These are phyloP conservation scores for Nothura maculosa DNA, from an alignment of 2,797 vertebrate genomes.

Conservation along the genomic window DNA sequence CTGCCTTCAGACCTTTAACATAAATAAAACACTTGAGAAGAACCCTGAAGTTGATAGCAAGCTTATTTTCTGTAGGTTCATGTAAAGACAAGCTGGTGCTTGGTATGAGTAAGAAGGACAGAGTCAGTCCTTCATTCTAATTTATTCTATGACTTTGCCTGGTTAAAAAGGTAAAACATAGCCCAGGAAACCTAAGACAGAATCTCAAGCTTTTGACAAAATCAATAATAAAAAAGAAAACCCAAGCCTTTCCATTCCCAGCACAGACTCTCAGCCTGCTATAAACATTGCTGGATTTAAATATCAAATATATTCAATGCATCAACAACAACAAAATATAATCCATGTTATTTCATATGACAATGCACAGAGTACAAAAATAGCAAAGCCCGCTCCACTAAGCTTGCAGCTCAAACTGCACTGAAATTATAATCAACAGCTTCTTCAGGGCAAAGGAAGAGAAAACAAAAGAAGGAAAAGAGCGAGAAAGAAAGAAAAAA, in stretches of 20 bases:
- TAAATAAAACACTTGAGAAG: background rate
- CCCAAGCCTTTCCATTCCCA: background rate
- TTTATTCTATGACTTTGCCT: background rate
- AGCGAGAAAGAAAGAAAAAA: background rate
- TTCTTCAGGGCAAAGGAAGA: slow-evolving; percentile 61
- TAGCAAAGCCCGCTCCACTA: slow-evolving; percentile 53
- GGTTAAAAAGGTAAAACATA: background rate
- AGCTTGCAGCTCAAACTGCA: slow-evolving; percentile 56
- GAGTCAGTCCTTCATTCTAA: background rate
- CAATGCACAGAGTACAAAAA: slow-evolving; percentile 57
- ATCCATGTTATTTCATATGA: slow-evolving; percentile 62
- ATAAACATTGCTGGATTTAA: slow-evolving; percentile 46
- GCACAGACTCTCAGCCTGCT: background rate
- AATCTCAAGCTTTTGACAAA: background rate
- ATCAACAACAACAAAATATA: slow-evolving; percentile 53
- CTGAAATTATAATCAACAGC: slow-evolving; percentile 71
- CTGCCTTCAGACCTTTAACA: background rate
- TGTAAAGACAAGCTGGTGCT: background rate
- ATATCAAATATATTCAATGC: slow-evolving; percentile 33
- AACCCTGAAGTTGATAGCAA: background rate
- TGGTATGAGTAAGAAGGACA: background rate
- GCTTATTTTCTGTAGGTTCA: fast-evolving
- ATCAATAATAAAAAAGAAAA: background rate
- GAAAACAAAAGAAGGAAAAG: slow-evolving; percentile 16
- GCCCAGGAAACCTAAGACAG: background rate